phyloP scores from a whole-genome alignment of 2,797 vertebrate species.

The Hippoglossus hippoglossus region DNA sequence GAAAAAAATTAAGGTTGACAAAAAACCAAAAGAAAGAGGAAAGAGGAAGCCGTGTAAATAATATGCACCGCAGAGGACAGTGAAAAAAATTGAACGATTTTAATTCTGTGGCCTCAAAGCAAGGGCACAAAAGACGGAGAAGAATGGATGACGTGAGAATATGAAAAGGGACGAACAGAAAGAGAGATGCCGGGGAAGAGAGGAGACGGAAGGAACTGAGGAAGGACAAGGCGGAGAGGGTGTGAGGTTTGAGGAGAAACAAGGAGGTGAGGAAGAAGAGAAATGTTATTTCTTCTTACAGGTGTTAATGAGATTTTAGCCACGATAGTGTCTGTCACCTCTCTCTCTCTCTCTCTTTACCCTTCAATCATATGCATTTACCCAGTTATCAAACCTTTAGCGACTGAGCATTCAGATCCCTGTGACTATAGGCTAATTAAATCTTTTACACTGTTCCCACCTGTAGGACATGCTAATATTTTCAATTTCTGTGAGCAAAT shows the following conservation, averaged over 20 bases:
- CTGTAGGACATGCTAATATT: too few relatives aligned
- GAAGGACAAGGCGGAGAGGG: constrained; percentile 15
- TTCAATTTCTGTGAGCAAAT: too few relatives aligned
- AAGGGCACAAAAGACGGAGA: constrained; percentile 67
- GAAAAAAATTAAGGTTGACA: neutral
- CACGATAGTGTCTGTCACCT: neutral
- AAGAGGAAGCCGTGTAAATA: constrained; percentile 25
- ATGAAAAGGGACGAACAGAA: constrained; percentile 36
- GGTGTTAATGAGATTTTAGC: constrained; percentile 20
- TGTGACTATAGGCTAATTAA: too few relatives aligned
- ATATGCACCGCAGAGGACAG: constrained; percentile 17
- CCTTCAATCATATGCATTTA: constrained; percentile 1
- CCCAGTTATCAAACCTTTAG: neutral
- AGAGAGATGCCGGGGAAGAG: neutral
- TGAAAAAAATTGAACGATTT: constrained; percentile 56
- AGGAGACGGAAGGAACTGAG: constrained; percentile 12
- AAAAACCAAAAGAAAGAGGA: neutral
- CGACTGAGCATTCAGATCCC: too few relatives aligned
- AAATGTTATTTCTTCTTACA: neutral
- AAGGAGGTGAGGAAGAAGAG: neutral
- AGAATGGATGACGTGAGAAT: constrained; percentile 37
- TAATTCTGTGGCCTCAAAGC: constrained; percentile 62
- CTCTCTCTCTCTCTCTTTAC: neutral
- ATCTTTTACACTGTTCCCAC: too few relatives aligned
- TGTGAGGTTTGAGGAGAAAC: neutral